Base-by-base conservation (phyloP, 2,113 vertebrate genomes). In the Chloropsis cyanopogon region DNA sequence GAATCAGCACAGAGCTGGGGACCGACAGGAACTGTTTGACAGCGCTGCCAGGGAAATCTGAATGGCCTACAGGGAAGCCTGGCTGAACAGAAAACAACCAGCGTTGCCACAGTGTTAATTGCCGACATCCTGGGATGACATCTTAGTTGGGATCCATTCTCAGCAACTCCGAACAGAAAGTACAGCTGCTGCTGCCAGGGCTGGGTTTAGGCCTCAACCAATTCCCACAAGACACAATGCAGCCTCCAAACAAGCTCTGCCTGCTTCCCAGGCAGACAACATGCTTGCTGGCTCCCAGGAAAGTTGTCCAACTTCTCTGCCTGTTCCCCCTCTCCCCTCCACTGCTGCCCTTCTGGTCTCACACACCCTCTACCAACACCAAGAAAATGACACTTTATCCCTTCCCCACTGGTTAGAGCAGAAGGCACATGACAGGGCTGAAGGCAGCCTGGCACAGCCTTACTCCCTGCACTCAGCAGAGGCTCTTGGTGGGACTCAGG, bases 1-100 rank as follows among this genome's bases (percentile, higher is more conserved):
- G 91, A 93, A 93, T 86, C 91, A 60, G 77, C 7, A 3, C 80
- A 86, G 95, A 95, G 68, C 91, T 83, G 69, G 54, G 88, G 92
- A 92, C 76, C 31, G 1, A 92, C 50, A 39, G 64, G 92, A 65
- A 94, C 22, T 94, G 83, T 93, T 88, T 81, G 88, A 96, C 95
- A 71, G 86, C 25, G 65, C 94, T 96, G 95, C 95, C 96, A 97
- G 92, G 69, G 92, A 93, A 96, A 93, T 93, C 50, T 93, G 94
- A 96, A 94, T 78, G 94, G 91, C 96, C 96, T 95, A 94, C 96
- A 93, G 92, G 94, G 92, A 96, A 97, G 96, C 72, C 69, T 93
- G 92, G 86, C 83, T 92, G 72, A 73, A 86, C 78, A 82, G 83
- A 91, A 92, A 90, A 91, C 93, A 96, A 73, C 68, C 84, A 83